These are phyloP conservation scores for Drosophila baimaii DNA, from an alignment of 1,140 invertebrate species.

Conservation along the genomic window DNA sequence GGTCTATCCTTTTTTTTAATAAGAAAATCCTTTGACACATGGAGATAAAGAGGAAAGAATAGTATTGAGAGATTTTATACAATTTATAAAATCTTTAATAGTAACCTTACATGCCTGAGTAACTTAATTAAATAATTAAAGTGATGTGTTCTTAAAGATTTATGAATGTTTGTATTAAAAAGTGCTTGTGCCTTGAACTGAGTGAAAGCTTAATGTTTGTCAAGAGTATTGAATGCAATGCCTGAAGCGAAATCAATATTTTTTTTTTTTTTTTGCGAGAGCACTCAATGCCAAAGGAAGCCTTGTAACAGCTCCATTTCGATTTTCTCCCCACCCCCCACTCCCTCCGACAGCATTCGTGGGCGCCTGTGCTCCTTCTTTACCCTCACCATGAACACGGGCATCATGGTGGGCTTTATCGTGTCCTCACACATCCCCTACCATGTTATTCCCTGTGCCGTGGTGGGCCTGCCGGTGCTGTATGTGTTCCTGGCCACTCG, in stretches of 20 bases:
- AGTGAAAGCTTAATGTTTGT: background rate
- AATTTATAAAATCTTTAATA: too few relatives aligned
- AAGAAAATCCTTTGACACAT: too few relatives aligned
- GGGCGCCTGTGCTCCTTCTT: slow-evolving; percentile 75
- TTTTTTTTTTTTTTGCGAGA: background rate
- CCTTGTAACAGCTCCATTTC: background rate
- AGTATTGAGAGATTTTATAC: too few relatives aligned
- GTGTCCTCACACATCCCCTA: slow-evolving; percentile 70
- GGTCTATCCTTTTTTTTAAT: too few relatives aligned
- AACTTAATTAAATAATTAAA: too few relatives aligned
- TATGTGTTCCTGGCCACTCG: slow-evolving; percentile 52
- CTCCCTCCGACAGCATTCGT: slow-evolving; percentile 59
- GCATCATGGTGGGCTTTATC: slow-evolving; percentile 70
- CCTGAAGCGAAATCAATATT: background rate
- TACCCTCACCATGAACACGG: slow-evolving; percentile 59
- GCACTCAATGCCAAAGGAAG: background rate
- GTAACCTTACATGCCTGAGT: too few relatives aligned
- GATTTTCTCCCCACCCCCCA: background rate
- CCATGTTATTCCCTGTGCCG: slow-evolving; percentile 64
- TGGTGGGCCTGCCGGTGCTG: slow-evolving; percentile 60
- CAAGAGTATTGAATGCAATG: background rate
- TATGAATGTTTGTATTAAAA: background rate
- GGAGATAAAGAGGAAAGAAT: too few relatives aligned
- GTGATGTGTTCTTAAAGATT: background rate
- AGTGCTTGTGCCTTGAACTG: background rate